A percentile compares a stretch with the other conserved stretches of the same genome.
phyloP scores from a whole-genome alignment of 2,113 vertebrate genomes.

The Calidris pugnax region DNA sequence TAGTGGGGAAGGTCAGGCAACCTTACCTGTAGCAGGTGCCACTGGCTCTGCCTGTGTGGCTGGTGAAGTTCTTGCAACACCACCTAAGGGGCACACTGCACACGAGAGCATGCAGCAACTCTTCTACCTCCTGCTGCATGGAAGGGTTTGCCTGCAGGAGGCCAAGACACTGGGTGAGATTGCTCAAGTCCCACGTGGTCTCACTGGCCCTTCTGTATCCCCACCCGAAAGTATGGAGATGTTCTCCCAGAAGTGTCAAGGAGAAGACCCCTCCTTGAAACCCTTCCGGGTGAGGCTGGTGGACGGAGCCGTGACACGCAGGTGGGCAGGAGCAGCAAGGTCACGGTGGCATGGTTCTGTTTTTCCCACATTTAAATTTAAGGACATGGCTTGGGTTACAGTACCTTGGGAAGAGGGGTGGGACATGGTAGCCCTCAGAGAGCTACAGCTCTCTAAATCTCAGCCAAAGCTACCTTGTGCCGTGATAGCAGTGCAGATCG shows the following conservation, averaged over 20 bases:
- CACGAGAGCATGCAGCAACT: accelerated
- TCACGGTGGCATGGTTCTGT: accelerated
- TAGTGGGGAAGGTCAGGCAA: background rate
- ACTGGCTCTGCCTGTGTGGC: background rate
- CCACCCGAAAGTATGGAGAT: accelerated
- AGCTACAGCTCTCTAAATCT: background rate
- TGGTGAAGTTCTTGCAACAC: background rate
- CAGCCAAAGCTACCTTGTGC: background rate
- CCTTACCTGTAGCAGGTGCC: background rate
- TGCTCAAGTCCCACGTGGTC: accelerated
- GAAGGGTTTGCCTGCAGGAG: background rate
- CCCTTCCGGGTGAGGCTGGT: background rate
- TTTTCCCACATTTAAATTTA: background rate
- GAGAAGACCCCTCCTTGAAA: background rate
- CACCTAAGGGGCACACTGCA: accelerated
- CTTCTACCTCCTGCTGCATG: accelerated
- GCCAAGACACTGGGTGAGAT: background rate
- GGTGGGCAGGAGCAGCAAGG: background rate
- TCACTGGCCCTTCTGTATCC: background rate
- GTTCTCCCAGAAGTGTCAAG: background rate
- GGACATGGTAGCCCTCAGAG: background rate
- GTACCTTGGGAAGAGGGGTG: background rate
- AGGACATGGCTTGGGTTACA: background rate
- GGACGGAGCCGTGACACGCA: accelerated
- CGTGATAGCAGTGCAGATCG: accelerated